Percentiles rank a stretch among this genome's conserved stretches.
Evolutionary conservation across 2,888 invertebrate genomes (phyloP).

Genomic region (Ochropacha duplaris): DNA sequence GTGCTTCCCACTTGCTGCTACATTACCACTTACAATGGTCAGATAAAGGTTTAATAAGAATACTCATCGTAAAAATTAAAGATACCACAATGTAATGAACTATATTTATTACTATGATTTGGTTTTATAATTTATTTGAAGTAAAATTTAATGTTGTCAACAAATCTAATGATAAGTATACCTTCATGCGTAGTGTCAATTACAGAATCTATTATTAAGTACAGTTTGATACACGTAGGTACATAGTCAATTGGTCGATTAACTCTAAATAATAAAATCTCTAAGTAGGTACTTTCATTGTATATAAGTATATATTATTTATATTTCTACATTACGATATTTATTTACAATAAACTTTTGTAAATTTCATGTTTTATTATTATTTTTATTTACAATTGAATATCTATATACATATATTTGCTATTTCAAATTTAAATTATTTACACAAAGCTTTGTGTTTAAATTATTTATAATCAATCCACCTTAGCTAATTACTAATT

Average conservation of each 20-base stretch:
- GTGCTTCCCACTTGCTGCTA: too few relatives aligned
- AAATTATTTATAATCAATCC: conserved; percentile 41
- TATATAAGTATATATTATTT: conserved; percentile 4
- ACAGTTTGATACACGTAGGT: not conserved
- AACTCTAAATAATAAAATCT: conserved; percentile 6
- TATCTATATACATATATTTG: conserved; percentile 27
- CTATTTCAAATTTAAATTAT: conserved; percentile 44
- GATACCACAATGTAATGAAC: not conserved
- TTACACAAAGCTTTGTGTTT: conserved; percentile 54
- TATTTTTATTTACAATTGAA: conserved; percentile 33
- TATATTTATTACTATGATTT: conserved; percentile 12
- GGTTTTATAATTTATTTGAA: conserved; percentile 19
- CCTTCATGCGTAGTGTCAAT: not conserved
- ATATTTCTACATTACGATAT: conserved; percentile 15
- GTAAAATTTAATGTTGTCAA: conserved; percentile 9
- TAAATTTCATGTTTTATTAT: conserved; percentile 9
- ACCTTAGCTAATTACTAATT: conserved; percentile 74
- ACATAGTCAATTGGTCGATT: conserved; percentile 1
- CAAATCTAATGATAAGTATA: not conserved
- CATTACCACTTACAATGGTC: too few relatives aligned
- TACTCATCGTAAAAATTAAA: too few relatives aligned
- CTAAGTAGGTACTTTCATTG: conserved; percentile 1
- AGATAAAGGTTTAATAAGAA: too few relatives aligned
- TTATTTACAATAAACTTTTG: conserved; percentile 25
- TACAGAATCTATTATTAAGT: not conserved